These are phyloP conservation scores for Caenorhabditis drosophilae DNA, from an alignment of 2,888 invertebrate species.

Conservation along the genomic window DNA sequence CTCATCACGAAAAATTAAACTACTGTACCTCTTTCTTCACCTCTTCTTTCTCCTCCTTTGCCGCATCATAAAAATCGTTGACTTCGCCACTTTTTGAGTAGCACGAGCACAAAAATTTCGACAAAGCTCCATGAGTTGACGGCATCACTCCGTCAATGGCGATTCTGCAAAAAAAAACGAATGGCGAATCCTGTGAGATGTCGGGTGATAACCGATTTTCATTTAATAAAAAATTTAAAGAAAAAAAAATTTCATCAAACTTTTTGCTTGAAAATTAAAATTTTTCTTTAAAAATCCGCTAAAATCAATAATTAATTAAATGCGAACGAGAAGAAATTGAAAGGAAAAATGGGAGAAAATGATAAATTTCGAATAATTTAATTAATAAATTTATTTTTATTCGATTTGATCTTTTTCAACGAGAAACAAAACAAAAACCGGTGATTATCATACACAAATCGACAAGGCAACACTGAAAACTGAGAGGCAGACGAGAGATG, in stretches of 20 bases:
- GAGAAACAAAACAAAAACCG: no score
- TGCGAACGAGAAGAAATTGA: background rate
- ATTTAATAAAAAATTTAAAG: no score
- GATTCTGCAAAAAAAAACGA: slow-evolving; percentile 23
- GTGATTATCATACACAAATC: no score
- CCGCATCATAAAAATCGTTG: background rate
- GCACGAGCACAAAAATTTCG: slow-evolving; percentile 36
- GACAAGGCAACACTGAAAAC: no score
- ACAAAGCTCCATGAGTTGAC: slow-evolving; percentile 33
- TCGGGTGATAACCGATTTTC: background rate
- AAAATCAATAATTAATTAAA: background rate
- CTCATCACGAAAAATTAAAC: background rate
- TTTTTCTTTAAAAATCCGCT: slow-evolving; percentile 5
- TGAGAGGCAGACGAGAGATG: no score
- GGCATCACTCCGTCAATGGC: slow-evolving; percentile 42
- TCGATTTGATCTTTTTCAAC: no score
- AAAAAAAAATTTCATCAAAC: no score
- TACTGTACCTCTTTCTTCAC: slow-evolving; percentile 3
- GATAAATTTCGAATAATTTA: no score
- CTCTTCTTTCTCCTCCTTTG: background rate
- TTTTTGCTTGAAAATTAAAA: no score
- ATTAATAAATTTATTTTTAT: no score
- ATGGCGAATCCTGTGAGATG: background rate
- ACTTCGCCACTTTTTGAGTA: slow-evolving; percentile 32
- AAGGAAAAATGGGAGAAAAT: no score